Percentiles rank a stretch among this genome's conserved stretches.
Conservation (phyloP, 2,888 invertebrate species). For the Tetranychus piercei region DNA sequence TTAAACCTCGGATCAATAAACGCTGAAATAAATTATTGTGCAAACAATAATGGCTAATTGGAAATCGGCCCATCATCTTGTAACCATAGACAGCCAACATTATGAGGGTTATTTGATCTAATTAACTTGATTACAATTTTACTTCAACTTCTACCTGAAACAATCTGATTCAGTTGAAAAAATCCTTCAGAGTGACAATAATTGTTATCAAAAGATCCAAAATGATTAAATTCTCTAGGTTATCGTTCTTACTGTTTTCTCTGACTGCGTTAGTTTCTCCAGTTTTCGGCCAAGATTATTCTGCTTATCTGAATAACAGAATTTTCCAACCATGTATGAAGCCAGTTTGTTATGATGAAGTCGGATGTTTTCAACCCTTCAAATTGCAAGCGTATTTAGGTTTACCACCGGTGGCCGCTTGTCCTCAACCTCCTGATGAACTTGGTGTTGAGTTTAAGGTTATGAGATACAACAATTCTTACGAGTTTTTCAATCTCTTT, state of each 20-base stretch:
- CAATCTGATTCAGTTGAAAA: no score
- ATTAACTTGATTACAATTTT: no score
- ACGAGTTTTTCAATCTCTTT: neutral
- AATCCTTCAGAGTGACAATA: no score
- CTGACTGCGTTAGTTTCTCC: no score
- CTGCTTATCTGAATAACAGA: neutral
- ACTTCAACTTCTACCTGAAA: no score
- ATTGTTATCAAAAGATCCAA: no score
- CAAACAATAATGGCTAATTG: neutral
- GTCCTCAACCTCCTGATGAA: neutral
- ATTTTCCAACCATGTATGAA: conserved; percentile 4
- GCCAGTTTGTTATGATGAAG: conserved; percentile 6
- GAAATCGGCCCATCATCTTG: neutral
- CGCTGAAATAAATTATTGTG: no score
- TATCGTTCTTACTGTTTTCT: no score
- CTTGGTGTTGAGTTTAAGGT: conserved; percentile 1
- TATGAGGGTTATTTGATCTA: no score
- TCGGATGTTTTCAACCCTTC: conserved; percentile 5
- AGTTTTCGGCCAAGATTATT: neutral
- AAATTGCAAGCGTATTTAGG: neutral
- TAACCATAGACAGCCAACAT: no score
- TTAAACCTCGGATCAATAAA: no score
- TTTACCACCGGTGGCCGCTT: conserved; percentile 3
- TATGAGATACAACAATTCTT: neutral
- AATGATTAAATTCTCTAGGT: no score